These are phyloP conservation scores for Mycalesis mineus DNA, from an alignment of 2,888 invertebrate genomes.

Conservation along the genomic window DNA sequence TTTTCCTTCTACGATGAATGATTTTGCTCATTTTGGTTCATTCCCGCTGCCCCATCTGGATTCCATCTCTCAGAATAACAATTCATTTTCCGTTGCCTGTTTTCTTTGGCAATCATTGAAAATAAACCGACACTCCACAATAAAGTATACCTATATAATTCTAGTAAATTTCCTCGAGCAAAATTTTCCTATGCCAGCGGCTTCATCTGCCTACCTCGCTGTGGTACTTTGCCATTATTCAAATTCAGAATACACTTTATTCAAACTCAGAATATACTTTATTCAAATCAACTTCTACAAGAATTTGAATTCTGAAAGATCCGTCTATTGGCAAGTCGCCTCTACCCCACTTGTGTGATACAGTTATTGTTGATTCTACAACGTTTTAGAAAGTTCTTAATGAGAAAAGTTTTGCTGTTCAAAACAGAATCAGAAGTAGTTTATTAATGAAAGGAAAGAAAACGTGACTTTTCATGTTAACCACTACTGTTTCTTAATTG, in stretches of 20 bases:
- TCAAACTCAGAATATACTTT: slow-evolving; percentile 1
- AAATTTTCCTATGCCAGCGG: neutral
- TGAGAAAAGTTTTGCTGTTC: neutral
- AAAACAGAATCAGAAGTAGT: neutral
- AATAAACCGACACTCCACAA: neutral
- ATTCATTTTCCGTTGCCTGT: slow-evolving; percentile 25
- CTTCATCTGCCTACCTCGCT: neutral
- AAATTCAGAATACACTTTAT: neutral
- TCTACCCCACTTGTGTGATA: neutral
- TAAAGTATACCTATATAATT: neutral
- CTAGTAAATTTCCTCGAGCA: neutral
- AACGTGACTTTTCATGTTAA: neutral
- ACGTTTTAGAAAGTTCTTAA: neutral
- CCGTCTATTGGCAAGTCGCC: neutral
- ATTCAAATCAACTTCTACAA: neutral
- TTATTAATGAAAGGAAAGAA: neutral
- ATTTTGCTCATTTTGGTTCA: slow-evolving; percentile 26
- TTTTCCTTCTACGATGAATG: slow-evolving; percentile 24
- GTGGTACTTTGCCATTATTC: neutral
- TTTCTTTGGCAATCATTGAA: slow-evolving; percentile 14
- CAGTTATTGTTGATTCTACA: neutral
- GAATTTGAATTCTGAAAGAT: slow-evolving; percentile 1
- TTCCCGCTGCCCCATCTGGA: slow-evolving; percentile 27
- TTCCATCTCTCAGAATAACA: slow-evolving; percentile 26
- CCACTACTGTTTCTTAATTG: neutral